A percentile compares a stretch with the other conserved stretches of the same genome.
Evolutionary conservation across 2,797 vertebrate species (phyloP).

Genomic region (Mionectes olivaceus): DNA sequence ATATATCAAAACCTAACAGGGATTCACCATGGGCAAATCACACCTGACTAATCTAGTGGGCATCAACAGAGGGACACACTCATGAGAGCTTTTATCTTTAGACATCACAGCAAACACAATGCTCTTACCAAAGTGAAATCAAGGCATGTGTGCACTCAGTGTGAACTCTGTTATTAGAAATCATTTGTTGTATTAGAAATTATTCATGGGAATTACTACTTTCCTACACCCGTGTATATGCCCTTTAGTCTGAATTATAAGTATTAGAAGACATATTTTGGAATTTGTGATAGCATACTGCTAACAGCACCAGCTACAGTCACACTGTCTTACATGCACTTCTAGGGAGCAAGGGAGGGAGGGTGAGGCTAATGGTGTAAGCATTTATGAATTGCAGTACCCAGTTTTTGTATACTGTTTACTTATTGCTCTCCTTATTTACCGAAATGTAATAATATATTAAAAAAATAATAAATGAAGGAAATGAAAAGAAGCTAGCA

Average conservation of each 20-base stretch:
- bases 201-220: neutral
- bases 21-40: neutral
- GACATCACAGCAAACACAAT: rapidly evolving
- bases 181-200: neutral
- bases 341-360: neutral
- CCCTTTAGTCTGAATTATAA: neutral
- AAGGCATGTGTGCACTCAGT: neutral
- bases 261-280: neutral
- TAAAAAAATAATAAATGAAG: neutral
- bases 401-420: neutral
- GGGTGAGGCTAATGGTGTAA: neutral
- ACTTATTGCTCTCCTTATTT: neutral
- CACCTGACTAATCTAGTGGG: neutral
- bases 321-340: neutral
- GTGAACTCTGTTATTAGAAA: neutral
- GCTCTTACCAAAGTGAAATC: neutral
- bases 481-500: neutral
- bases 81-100: neutral
- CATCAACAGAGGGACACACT: rapidly evolving
- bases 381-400: neutral
- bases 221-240: neutral
- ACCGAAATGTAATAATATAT: neutral
- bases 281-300: neutral
- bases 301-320: neutral
- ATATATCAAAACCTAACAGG: neutral